Conservation (phyloP, 2,113 vertebrate genomes). For the Toxotes jaculatrix region DNA sequence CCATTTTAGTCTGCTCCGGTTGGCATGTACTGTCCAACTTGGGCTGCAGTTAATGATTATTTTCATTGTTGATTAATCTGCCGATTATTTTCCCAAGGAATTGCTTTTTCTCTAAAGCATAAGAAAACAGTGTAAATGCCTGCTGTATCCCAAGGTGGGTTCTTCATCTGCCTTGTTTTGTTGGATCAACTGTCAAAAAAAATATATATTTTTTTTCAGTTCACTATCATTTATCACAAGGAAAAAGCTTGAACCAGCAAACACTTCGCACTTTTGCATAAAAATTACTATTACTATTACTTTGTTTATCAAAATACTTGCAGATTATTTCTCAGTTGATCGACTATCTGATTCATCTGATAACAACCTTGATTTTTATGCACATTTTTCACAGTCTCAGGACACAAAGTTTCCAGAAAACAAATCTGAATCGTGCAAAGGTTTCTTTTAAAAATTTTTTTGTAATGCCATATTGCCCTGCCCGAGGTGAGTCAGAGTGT, state of each 20-base stretch:
- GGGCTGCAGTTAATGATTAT: background rate
- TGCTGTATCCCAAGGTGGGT: background rate
- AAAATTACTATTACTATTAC: background rate
- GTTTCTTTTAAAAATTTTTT: background rate
- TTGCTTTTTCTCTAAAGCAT: background rate
- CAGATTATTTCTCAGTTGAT: background rate
- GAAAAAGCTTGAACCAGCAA: background rate
- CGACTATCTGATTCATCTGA: no score
- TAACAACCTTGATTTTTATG: no score
- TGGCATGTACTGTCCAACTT: background rate
- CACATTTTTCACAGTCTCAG: no score
- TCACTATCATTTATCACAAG: background rate
- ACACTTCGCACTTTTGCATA: background rate
- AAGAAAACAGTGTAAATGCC: background rate
- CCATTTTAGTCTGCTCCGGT: background rate
- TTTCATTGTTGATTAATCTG: background rate
- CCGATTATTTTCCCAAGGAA: background rate
- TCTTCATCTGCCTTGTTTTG: background rate
- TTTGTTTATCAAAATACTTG: background rate
- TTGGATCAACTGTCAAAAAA: background rate
- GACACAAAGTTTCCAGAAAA: background rate
- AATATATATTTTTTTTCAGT: background rate
- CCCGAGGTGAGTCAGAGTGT: constrained; percentile 23
- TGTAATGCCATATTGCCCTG: background rate
- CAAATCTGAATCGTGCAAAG: background rate